Percentiles rank a stretch among this genome's conserved stretches.
phyloP scores from a whole-genome alignment of 2,113 vertebrate genomes.

The Mesocricetus auratus region DNA sequence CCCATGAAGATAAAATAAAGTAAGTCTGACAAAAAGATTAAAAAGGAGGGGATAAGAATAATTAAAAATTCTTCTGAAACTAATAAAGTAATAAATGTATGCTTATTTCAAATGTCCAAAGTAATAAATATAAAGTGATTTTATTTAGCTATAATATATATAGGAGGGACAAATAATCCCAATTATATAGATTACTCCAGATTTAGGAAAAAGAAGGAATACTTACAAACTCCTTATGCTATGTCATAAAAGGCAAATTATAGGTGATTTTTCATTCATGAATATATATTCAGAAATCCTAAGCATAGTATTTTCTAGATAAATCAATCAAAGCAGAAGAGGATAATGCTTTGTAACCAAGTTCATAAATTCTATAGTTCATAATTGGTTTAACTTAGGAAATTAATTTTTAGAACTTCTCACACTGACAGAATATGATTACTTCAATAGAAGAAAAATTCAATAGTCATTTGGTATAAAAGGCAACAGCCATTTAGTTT shows the following conservation, averaged over 20 bases:
- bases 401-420: slow-evolving; percentile 7
- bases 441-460: slow-evolving; percentile 3
- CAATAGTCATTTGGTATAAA: not conserved
- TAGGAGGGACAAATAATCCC: not conserved
- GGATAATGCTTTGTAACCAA: not conserved
- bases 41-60: not conserved
- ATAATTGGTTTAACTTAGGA: slow-evolving; percentile 51
- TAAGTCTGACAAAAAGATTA: not conserved
- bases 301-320: slow-evolving; percentile 1
- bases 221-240: slow-evolving; percentile 4
- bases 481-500: not conserved
- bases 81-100: not conserved
- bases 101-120: not conserved
- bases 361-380: slow-evolving; percentile 5
- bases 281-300: not conserved
- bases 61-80: slow-evolving; percentile 27
- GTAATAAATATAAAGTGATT: slow-evolving; percentile 6
- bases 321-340: slow-evolving; percentile 26
- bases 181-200: slow-evolving; percentile 1
- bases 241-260: not conserved
- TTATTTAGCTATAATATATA: slow-evolving; percentile 24
- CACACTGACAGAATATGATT: not conserved
- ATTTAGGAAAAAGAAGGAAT: not conserved
- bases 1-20: not conserved
- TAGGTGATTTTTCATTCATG: not conserved